A percentile compares a stretch with the other conserved stretches of the same genome.
These are phyloP conservation scores for Chionoecetes opilio DNA, from an alignment of 1,140 invertebrate species.

Conservation along the genomic window DNA sequence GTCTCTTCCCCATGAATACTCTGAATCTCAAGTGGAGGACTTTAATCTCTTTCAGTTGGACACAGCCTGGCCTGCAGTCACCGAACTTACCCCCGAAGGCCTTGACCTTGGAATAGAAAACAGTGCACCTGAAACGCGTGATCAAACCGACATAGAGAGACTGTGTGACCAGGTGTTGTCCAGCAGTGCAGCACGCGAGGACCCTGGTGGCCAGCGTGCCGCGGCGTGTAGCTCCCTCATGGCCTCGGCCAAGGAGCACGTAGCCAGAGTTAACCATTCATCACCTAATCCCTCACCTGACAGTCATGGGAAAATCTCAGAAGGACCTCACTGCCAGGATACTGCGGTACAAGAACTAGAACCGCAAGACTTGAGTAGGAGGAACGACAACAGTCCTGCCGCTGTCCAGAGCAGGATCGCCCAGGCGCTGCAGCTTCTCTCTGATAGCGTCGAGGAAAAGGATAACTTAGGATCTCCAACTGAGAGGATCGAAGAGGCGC, in stretches of 20 bases:
- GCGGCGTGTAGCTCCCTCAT: not conserved
- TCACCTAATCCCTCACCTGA: not conserved
- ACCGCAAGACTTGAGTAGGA: not conserved
- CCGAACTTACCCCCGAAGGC: not conserved
- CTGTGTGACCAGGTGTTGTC: not conserved
- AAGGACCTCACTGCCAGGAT: not conserved
- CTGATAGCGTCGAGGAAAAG: not conserved
- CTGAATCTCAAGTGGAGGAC: not conserved
- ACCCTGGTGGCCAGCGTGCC: not conserved
- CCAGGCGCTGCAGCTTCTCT: constrained; percentile 36
- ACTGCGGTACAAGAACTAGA: not conserved
- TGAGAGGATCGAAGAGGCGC: constrained; percentile 1
- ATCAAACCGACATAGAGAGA: not conserved
- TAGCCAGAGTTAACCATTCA: not conserved
- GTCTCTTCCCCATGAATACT: not conserved
- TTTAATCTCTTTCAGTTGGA: not conserved
- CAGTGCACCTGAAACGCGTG: not conserved
- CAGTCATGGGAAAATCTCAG: not conserved
- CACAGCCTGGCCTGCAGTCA: not conserved
- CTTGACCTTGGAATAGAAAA: not conserved
- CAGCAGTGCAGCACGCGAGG: not conserved
- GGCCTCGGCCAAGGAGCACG: not conserved
- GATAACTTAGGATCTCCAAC: not conserved
- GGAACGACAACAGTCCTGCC: not conserved
- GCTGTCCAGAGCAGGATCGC: not conserved